Base-by-base conservation (phyloP, 2,113 vertebrate species). In the Indicator indicator region DNA sequence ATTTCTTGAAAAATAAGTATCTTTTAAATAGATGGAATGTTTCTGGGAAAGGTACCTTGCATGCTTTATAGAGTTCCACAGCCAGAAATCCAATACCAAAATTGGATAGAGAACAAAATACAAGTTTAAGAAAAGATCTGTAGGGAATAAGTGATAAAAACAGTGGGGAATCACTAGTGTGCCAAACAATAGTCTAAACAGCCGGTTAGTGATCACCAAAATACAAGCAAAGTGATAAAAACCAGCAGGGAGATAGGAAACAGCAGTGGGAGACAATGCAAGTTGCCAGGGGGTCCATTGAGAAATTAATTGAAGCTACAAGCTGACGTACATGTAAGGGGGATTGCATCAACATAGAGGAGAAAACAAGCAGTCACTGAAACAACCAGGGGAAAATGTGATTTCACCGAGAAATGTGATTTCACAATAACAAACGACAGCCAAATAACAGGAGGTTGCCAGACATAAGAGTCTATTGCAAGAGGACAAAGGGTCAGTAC, bases 271-370 rank as follows among this genome's bases (percentile, higher is more conserved):
- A 95, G 93, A 94, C 94, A 85, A 79, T n/a, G 56, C 56, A 78
- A 88, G 68, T 70, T 90, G 71, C 88, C 55, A 52, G 89, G 96
- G 86, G 94, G 86, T 93, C 94, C 94, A 94, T 0, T 93, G 97
- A 94, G 91, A 97, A 97, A 64, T 95, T 97, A 97, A 98, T 91
- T 96, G 97, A 97, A 97, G 91, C 62, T 94, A 88, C 90, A 95
- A 96, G 65, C 95, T 93, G 82, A 94, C 93, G 94, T 33, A 89
- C 89, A 78, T 5, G 7, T 36, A 93, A 93, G 46, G 91, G 30
- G 16, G 85, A 90, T 38, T 82, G 82, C 80, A 93, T 56, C 87
- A 92, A 77, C n/a, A 42, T 54, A 55, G 94, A 86, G 95, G 76
- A 92, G 65, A 69, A 88, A 95, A 76, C 74, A 88, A 95, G 83